phyloP scores from a whole-genome alignment of 2,888 invertebrate species.

The Danaus chrysippus region DNA sequence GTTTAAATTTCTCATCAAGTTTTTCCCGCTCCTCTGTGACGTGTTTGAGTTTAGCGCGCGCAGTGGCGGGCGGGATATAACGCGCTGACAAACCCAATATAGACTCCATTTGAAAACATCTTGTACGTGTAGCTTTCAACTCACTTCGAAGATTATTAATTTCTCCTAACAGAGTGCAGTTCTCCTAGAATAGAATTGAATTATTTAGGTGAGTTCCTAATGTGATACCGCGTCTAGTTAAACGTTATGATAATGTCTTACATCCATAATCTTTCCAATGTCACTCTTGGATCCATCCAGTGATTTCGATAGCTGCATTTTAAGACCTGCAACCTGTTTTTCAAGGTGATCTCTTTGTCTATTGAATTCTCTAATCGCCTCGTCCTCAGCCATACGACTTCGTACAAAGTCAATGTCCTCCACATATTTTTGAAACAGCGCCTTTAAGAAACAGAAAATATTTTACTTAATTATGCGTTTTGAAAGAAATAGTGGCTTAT shows the following conservation, averaged over 20 bases:
- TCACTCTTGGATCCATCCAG: conserved; percentile 73
- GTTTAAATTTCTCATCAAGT: conserved; percentile 76
- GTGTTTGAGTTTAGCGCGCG: conserved; percentile 81
- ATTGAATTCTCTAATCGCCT: conserved; percentile 86
- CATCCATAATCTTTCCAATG: conserved; percentile 83
- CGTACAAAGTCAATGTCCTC: conserved; percentile 84
- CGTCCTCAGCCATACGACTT: conserved; percentile 83
- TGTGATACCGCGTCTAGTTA: neutral
- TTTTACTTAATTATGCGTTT: neutral
- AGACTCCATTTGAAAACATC: conserved; percentile 85
- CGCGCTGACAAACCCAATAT: conserved; percentile 81
- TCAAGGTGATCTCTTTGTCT: conserved; percentile 92
- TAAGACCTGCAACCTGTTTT: conserved; percentile 67
- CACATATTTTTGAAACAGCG: conserved; percentile 84
- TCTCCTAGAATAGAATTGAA: conserved; percentile 75
- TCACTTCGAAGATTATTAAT: conserved; percentile 86
- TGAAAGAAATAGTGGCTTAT: conserved; percentile 10
- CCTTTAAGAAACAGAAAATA: conserved; percentile 49
- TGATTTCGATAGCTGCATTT: conserved; percentile 55
- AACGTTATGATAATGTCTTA: conserved; percentile 38
- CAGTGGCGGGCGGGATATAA: conserved; percentile 78
- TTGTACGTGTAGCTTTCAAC: conserved; percentile 81
- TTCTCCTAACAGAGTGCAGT: conserved; percentile 86
- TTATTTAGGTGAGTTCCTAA: neutral
- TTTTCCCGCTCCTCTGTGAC: conserved; percentile 81